Evolutionary conservation across 2,113 vertebrate genomes (phyloP).

Genomic region (Balaeniceps rex): DNA sequence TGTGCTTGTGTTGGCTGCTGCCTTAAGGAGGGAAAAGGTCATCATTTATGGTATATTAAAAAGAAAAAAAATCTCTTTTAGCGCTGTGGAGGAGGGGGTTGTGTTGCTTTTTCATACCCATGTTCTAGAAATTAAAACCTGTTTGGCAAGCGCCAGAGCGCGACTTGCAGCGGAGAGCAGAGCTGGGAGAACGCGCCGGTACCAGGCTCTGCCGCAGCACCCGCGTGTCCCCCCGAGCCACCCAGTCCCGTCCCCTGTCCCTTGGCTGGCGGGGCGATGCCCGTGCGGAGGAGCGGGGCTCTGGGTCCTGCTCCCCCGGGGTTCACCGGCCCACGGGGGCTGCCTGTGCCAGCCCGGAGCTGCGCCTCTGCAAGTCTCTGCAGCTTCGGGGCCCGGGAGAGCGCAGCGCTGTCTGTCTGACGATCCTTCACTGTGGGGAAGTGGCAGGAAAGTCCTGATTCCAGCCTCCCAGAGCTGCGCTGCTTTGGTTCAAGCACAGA

Average conservation of each 20-base stretch:
- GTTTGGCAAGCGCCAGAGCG: neutral
- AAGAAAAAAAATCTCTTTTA: neutral
- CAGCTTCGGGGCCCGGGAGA: neutral
- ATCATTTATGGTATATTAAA: neutral
- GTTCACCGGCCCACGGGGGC: neutral
- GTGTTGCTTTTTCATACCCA: neutral
- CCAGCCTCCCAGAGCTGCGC: neutral
- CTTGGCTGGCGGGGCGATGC: neutral
- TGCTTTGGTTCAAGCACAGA: neutral
- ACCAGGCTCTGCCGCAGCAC: neutral
- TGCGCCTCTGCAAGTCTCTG: neutral
- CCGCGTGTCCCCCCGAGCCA: fast-evolving
- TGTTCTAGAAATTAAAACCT: constrained; percentile 10
- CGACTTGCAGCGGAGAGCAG: fast-evolving
- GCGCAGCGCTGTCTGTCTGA: neutral
- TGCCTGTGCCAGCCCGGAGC: neutral
- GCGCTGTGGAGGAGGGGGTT: neutral
- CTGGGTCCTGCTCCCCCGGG: fast-evolving
- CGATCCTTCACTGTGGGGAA: neutral
- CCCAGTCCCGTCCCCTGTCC: neutral
- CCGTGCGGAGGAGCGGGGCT: fast-evolving
- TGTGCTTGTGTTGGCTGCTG: constrained; percentile 48
- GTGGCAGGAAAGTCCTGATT: neutral
- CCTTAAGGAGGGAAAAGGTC: constrained; percentile 54
- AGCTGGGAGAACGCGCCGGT: neutral